Percentiles rank a stretch among this genome's conserved stretches.
phyloP scores from a whole-genome alignment of 2,113 vertebrate genomes.

The Dryoscopus gambensis region DNA sequence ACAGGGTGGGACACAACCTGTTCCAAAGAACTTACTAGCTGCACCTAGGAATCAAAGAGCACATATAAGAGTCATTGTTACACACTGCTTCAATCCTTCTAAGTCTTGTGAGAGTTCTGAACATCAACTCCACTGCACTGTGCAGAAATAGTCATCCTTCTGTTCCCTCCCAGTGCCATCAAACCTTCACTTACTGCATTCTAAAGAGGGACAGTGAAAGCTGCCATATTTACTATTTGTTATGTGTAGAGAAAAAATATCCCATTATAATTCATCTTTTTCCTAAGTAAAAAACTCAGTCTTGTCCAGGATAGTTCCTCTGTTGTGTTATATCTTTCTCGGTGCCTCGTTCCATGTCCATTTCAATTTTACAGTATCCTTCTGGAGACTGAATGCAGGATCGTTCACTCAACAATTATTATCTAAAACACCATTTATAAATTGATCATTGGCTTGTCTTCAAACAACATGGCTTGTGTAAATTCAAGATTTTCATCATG shows the following conservation, averaged over 20 bases:
- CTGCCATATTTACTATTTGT: not conserved
- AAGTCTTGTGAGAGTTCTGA: not conserved
- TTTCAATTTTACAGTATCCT: not conserved
- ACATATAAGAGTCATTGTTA: not conserved
- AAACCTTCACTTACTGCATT: not conserved
- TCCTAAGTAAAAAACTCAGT: not conserved
- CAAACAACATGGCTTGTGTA: not conserved
- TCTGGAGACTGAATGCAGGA: not conserved
- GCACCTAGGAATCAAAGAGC: not conserved
- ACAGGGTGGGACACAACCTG: not conserved
- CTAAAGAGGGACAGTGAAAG: not conserved
- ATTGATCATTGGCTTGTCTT: not conserved
- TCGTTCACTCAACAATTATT: not conserved
- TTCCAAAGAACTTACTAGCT: not conserved
- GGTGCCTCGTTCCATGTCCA: not conserved
- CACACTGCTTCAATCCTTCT: not conserved
- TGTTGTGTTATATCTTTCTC: not conserved
- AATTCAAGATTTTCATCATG: not conserved
- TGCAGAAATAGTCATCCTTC: not conserved
- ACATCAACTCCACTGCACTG: not conserved
- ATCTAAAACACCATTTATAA: not conserved
- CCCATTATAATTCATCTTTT: not conserved
- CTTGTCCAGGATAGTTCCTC: not conserved
- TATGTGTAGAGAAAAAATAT: not conserved
- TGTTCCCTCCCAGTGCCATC: not conserved